Evolutionary conservation across 2,888 invertebrate species (phyloP).

Genomic region (Cyclophora punctaria): DNA sequence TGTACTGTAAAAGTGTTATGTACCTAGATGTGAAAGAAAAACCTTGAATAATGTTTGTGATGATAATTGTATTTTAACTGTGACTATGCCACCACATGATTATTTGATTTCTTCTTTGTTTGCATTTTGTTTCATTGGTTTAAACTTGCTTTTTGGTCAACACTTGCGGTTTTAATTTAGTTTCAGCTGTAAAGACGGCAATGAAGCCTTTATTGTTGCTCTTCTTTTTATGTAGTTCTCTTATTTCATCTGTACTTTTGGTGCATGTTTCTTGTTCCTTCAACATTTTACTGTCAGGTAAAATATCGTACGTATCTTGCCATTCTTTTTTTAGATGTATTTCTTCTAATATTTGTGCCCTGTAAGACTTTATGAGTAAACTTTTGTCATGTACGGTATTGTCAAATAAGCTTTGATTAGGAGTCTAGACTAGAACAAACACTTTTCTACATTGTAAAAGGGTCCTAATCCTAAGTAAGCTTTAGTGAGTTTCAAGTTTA

Average conservation of each 20-base stretch:
- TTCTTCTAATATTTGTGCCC: conserved; percentile 44
- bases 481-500: too few relatives aligned
- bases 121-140: neutral
- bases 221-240: neutral
- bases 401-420: too few relatives aligned
- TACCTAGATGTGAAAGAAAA: too few relatives aligned
- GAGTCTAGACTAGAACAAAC: too few relatives aligned
- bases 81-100: neutral
- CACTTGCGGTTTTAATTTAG: neutral
- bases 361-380: conserved; percentile 15
- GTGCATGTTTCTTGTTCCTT: neutral
- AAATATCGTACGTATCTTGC: conserved; percentile 42
- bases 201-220: neutral
- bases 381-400: too few relatives aligned
- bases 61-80: neutral
- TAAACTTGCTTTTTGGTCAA: too few relatives aligned
- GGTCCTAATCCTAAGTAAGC: too few relatives aligned
- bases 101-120: neutral
- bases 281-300: conserved; percentile 31
- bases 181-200: neutral
- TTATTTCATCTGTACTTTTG: neutral
- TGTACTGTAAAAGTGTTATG: too few relatives aligned
- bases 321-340: conserved; percentile 55
- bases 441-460: too few relatives aligned
- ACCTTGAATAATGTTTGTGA: neutral